Evolutionary conservation across 2,888 invertebrate species (phyloP).

Genomic region (Tetragnatha montana): DNA sequence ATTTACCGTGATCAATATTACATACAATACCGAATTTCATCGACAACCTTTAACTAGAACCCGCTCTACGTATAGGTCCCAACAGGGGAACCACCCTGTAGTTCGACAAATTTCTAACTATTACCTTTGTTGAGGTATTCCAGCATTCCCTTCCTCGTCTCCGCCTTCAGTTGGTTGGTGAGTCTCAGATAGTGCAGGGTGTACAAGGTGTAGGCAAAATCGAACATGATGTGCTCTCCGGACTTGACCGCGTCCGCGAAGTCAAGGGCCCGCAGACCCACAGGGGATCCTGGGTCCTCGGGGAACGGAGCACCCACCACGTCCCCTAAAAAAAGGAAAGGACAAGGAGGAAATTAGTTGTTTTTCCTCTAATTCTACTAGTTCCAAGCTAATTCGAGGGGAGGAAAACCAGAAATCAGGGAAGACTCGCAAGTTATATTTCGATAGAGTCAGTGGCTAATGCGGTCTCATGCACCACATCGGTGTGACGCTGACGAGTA

Average conservation of each 20-base stretch:
- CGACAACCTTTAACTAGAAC: too few relatives aligned
- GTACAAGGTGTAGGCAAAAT: constrained; percentile 79
- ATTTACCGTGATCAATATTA: too few relatives aligned
- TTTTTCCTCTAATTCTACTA: background rate
- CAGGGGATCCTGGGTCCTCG: constrained; percentile 30
- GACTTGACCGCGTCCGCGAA: constrained; percentile 70
- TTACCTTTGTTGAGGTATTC: constrained; percentile 75
- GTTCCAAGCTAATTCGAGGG: too few relatives aligned
- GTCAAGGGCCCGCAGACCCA: constrained; percentile 62
- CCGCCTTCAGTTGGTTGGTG: constrained; percentile 78
- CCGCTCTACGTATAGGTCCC: too few relatives aligned
- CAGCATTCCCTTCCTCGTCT: constrained; percentile 76
- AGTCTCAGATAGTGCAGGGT: constrained; percentile 79
- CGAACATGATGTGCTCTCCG: constrained; percentile 78
- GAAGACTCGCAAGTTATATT: too few relatives aligned
- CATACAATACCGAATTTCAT: too few relatives aligned
- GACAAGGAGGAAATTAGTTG: background rate
- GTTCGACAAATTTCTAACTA: background rate
- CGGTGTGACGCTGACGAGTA: too few relatives aligned
- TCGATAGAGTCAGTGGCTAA: too few relatives aligned
- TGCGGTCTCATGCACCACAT: too few relatives aligned
- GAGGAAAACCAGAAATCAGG: too few relatives aligned
- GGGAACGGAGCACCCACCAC: constrained; percentile 72
- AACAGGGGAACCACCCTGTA: too few relatives aligned
- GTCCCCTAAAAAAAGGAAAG: constrained; percentile 60